Conservation (phyloP, 2,888 invertebrate species). For the Poecilobothrus nobilitatus region DNA sequence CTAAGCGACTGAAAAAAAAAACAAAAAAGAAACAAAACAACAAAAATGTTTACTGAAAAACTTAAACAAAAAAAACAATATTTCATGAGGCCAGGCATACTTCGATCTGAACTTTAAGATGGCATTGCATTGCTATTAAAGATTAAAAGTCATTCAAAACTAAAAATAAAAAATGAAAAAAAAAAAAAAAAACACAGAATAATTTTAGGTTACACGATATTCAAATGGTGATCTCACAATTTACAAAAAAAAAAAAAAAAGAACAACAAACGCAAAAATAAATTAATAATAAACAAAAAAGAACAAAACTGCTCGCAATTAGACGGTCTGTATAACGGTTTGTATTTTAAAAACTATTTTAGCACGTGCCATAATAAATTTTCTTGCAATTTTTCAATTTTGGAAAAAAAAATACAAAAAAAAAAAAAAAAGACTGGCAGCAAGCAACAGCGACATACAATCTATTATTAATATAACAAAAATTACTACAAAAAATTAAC, state of each 20-base stretch:
- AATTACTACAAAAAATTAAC: too few species aligned
- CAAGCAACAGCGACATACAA: too few species aligned
- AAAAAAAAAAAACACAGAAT: neutral
- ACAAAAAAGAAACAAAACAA: neutral
- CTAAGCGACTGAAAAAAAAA: too few species aligned
- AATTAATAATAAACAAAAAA: too few species aligned
- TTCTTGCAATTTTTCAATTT: slow-evolving; percentile 4
- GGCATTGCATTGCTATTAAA: neutral
- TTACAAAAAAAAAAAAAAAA: neutral
- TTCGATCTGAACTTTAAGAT: neutral
- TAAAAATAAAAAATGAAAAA: too few species aligned
- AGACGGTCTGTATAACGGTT: slow-evolving; percentile 11
- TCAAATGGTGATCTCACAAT: slow-evolving; percentile 3
- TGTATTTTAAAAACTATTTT: neutral
- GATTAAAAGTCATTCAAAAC: slow-evolving; percentile 1
- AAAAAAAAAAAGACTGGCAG: too few species aligned
- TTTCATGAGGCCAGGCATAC: neutral
- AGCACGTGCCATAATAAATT: neutral
- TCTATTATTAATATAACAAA: too few species aligned
- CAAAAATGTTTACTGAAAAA: neutral
- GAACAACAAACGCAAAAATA: too few species aligned
- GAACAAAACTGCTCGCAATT: neutral
- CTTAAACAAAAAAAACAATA: neutral
- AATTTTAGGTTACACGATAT: neutral
- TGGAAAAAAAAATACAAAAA: neutral